A percentile compares a stretch with the other conserved stretches of the same genome.
Evolutionary conservation across 2,113 vertebrate species (phyloP).

Genomic region (Podilymbus podiceps): DNA sequence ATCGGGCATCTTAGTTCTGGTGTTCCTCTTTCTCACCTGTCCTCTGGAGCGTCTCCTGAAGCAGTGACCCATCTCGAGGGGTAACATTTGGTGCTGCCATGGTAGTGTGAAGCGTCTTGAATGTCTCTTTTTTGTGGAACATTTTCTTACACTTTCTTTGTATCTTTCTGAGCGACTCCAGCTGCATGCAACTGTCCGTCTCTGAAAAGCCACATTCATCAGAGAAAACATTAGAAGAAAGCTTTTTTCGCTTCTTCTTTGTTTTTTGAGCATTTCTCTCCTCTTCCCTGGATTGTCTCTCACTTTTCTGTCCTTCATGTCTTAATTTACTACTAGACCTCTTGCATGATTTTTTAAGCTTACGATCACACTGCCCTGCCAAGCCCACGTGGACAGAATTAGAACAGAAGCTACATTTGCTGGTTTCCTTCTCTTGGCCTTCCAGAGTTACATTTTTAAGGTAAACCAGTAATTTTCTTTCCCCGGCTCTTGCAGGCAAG

Average conservation of each 20-base stretch:
- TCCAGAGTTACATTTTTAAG: conserved; percentile 34
- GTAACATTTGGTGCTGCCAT: background rate
- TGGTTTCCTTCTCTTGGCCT: conserved; percentile 21
- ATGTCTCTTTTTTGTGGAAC: conserved; percentile 39
- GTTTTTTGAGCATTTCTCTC: conserved; percentile 27
- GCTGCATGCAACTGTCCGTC: background rate
- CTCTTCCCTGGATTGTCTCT: conserved; percentile 31
- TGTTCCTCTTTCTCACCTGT: conserved; percentile 22
- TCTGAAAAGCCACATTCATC: conserved; percentile 47
- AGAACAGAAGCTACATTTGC: conserved; percentile 40
- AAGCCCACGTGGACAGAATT: conserved; percentile 6
- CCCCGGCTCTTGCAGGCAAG: background rate
- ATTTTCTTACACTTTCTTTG: conserved; percentile 45
- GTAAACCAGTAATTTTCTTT: conserved; percentile 21
- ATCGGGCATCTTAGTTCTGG: background rate
- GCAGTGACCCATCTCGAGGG: background rate
- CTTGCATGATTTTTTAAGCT: conserved; percentile 11
- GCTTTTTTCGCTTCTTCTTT: conserved; percentile 48
- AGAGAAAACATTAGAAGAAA: background rate
- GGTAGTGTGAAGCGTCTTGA: background rate
- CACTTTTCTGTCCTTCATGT: conserved; percentile 18
- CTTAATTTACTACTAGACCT: conserved; percentile 54
- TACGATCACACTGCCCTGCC: conserved; percentile 9
- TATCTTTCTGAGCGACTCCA: conserved; percentile 37
- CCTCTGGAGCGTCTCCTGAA: background rate